Conservation (phyloP, 2,113 vertebrate genomes). For the Panthera leo region DNA sequence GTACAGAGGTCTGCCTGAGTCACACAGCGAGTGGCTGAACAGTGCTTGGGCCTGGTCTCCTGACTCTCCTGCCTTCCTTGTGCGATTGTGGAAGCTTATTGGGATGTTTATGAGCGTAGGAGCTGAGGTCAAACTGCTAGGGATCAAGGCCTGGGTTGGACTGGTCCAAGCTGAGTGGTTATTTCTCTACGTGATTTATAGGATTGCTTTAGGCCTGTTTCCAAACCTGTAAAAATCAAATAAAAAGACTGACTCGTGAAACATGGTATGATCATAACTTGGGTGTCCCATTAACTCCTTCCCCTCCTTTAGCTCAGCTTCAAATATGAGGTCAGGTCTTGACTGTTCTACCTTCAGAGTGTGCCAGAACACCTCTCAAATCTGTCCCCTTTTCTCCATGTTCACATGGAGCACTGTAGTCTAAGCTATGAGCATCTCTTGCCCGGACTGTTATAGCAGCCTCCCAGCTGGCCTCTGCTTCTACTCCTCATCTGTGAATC, state of each 20-base stretch:
- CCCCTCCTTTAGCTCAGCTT: not conserved
- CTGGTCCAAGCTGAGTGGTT: not conserved
- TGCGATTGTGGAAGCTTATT: not conserved
- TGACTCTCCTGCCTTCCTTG: rapidly evolving
- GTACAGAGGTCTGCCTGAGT: not conserved
- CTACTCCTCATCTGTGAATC: not conserved
- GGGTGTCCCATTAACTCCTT: not conserved
- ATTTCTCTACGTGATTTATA: not conserved
- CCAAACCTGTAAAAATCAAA: not conserved
- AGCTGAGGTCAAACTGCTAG: not conserved
- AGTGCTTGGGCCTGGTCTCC: not conserved
- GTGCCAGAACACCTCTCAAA: not conserved
- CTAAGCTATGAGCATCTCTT: not conserved
- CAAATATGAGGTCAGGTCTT: not conserved
- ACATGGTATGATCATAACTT: not conserved
- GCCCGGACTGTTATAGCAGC: not conserved
- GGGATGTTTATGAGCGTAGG: not conserved
- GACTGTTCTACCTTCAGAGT: not conserved
- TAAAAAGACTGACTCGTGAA: not conserved
- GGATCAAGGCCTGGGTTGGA: not conserved
- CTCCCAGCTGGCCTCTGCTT: not conserved
- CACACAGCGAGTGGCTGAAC: not conserved
- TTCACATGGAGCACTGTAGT: not conserved
- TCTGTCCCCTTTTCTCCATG: not conserved
- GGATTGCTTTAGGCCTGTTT: not conserved